Percentiles rank a stretch among this genome's conserved stretches.
Conservation (phyloP, 2,797 vertebrate genomes). For the Mallotus villosus region DNA sequence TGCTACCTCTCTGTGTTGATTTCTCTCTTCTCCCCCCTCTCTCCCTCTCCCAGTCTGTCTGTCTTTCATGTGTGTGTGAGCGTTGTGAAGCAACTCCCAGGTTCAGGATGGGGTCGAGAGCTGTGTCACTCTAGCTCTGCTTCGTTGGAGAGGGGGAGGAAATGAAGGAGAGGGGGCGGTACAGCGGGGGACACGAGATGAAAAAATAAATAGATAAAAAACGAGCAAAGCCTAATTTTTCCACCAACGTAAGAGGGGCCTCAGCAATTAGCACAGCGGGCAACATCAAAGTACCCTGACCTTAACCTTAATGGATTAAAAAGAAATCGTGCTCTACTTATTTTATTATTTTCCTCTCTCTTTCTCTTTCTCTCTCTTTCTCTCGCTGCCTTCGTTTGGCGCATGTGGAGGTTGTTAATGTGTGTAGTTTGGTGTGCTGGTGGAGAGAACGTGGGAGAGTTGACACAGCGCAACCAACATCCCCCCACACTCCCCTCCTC, state of each 20-base stretch:
- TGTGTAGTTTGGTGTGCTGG: conserved; percentile 8
- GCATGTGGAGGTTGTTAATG: conserved; percentile 24
- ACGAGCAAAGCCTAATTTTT: conserved; percentile 13
- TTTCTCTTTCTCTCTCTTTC: neutral
- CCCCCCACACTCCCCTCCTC: neutral
- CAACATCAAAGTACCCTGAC: conserved; percentile 44
- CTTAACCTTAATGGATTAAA: conserved; percentile 42
- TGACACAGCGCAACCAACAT: neutral
- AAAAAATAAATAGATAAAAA: neutral
- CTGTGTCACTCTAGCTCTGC: neutral
- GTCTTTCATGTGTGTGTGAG: neutral
- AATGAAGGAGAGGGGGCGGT: neutral
- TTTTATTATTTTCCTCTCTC: conserved; percentile 17
- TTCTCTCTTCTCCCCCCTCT: neutral
- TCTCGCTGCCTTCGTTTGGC: neutral
- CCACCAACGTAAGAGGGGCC: conserved; percentile 16
- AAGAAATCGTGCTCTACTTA: conserved; percentile 32
- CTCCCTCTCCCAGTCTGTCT: neutral
- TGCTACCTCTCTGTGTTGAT: conserved; percentile 10
- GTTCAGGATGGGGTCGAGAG: conserved; percentile 5
- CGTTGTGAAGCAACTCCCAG: neutral
- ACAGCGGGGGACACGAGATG: neutral
- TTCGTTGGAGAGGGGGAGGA: conserved; percentile 25
- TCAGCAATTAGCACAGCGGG: conserved; percentile 37
- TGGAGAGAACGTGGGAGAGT: neutral